phyloP scores from a whole-genome alignment of 2,797 vertebrate species.

The Gallirallus australis region DNA sequence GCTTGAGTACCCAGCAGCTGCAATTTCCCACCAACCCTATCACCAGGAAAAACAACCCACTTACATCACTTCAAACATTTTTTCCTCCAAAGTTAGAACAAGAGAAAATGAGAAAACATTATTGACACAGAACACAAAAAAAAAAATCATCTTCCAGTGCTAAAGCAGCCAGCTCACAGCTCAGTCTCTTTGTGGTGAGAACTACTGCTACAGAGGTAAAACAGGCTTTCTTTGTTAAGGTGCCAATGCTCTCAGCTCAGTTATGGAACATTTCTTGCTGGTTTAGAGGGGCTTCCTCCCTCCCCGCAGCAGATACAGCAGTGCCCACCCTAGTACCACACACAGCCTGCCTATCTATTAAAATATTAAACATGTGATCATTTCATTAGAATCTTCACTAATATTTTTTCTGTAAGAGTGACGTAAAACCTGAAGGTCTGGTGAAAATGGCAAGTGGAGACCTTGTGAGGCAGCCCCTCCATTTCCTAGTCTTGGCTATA shows the following conservation, averaged over 20 bases:
- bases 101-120: background rate
- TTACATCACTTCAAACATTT: background rate
- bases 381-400: background rate
- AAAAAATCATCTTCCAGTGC: background rate
- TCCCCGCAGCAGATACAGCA: background rate
- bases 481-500: background rate
- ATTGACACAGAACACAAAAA: background rate
- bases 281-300: background rate
- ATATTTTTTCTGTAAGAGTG: accelerated
- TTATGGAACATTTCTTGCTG: accelerated
- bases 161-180: background rate
- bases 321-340: background rate
- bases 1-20: background rate
- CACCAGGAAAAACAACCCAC: background rate
- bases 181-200: background rate
- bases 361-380: accelerated
- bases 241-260: background rate
- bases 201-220: background rate
- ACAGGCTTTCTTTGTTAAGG: background rate
- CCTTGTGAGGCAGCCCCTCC: background rate
- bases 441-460: background rate
- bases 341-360: background rate
- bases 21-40: background rate
- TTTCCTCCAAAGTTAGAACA: background rate
- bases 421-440: background rate